phyloP scores from a whole-genome alignment of 2,888 invertebrate genomes.

The Heliconius sara region DNA sequence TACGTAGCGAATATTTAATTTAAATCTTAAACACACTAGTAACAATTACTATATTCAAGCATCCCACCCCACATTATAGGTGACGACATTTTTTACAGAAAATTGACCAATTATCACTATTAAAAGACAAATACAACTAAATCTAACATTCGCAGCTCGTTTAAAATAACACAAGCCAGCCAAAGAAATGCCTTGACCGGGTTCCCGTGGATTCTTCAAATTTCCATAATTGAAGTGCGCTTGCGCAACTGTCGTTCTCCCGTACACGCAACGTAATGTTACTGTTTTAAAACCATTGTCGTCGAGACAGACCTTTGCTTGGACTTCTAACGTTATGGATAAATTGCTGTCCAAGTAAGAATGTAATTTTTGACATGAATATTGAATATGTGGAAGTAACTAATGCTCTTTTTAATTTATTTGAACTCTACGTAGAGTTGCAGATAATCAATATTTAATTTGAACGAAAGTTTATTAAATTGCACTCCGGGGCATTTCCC shows the following conservation, averaged over 20 bases:
- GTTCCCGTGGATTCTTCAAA: conserved; percentile 45
- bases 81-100: neutral
- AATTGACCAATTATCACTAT: conserved; percentile 8
- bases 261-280: conserved; percentile 36
- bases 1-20: neutral
- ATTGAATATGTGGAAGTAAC: neutral
- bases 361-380: neutral
- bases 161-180: conserved; percentile 16
- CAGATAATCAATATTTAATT: too few species aligned
- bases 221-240: conserved; percentile 40
- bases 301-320: neutral
- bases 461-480: too few species aligned
- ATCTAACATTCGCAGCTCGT: conserved; percentile 4
- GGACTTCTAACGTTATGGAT: neutral
- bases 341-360: neutral
- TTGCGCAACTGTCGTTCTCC: conserved; percentile 44
- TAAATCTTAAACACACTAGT: neutral
- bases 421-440: neutral
- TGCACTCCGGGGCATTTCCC: too few species aligned
- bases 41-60: neutral
- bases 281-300: conserved; percentile 32
- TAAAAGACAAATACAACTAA: conserved; percentile 10
- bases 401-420: conserved; percentile 4
- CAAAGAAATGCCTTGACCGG: conserved; percentile 45
- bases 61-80: neutral